These are phyloP conservation scores for Channa argus DNA, from an alignment of 2,113 vertebrate genomes.

Conservation along the genomic window DNA sequence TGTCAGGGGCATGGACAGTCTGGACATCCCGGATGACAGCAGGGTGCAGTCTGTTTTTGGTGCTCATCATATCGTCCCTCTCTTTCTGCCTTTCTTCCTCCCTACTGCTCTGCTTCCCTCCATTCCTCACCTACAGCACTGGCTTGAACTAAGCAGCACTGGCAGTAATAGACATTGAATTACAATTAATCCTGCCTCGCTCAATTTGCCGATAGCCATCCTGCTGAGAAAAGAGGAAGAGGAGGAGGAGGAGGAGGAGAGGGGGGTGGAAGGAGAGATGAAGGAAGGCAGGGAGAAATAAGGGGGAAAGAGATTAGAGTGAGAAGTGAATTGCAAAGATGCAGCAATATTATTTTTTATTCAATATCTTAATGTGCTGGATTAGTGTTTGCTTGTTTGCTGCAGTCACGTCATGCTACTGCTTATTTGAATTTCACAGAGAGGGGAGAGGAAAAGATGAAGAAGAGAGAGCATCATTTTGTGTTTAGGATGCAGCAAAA, in stretches of 20 bases:
- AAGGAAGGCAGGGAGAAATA: not conserved
- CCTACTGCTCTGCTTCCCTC: not conserved
- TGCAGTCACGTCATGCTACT: not conserved
- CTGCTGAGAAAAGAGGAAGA: constrained; percentile 33
- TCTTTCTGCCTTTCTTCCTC: not conserved
- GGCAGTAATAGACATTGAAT: constrained; percentile 77
- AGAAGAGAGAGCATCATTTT: not conserved
- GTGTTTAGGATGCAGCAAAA: constrained; percentile 18
- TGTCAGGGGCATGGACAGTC: constrained; percentile 44
- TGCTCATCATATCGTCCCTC: constrained; percentile 17
- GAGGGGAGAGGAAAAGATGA: not conserved
- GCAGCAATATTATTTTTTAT: constrained; percentile 5
- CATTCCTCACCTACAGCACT: constrained; percentile 38
- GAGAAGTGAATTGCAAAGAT: not conserved
- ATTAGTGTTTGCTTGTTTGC: constrained; percentile 35
- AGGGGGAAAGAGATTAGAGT: not conserved
- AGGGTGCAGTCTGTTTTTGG: constrained; percentile 46
- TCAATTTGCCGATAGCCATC: constrained; percentile 79
- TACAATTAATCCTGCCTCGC: constrained; percentile 77
- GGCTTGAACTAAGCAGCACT: constrained; percentile 58
- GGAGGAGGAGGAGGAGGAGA: constrained; percentile 2
- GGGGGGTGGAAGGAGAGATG: constrained; percentile 14
- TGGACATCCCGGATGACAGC: constrained; percentile 58
- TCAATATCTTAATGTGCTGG: not conserved
- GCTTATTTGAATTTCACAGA: constrained; percentile 3